Evolutionary conservation across 2,113 vertebrate genomes (phyloP), one percentile per base, ranked within the genome.

Genomic region (Rhynchomys soricoides): DNA sequence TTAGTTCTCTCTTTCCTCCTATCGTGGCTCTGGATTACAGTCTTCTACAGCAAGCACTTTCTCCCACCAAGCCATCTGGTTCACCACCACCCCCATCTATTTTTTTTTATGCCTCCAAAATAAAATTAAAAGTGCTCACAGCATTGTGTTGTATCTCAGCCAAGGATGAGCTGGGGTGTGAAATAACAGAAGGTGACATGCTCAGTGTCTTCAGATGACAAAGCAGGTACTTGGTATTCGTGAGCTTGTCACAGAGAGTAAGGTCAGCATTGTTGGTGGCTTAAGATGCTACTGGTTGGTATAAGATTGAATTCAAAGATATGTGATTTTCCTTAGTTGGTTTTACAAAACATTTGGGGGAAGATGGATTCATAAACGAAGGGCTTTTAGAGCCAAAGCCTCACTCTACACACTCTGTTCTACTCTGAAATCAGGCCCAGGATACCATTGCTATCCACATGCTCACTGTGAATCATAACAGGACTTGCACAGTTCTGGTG

Each of bases 81-180:
- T 12, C 16, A 66, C 62, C 59, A 0, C n/a, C 3, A 1, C 11
- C n/a, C 22, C n/a, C 22, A 59, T 13, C 22, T 15, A 5, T 48
- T 59, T 22, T 68, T 71, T 62, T 96, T 86, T 82, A 92, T 94
- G 57, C n/a, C 82, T 85, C 87, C 64, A 77, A 62, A 86, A 55
- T 71, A 86, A 92, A 73, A 89, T 94, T 52, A 90, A 86, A 93
- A 73, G 77, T 78, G 5, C 45, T 40, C 17, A 10, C 59, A 19
- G 0, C 17, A 75, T 48, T 50, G 57, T 48, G 31, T 12, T 62
- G 5, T 78, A n/a, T 10, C 77, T 88, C 73, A 77, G 26, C 71
- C 57, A n/a, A 24, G 62, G 66, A 34, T 86, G 40, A 82, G 5
- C 55, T 64, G 12, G 66, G 66, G 68, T 50, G 9, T 8, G 19